Evolutionary conservation across 2,888 invertebrate genomes (phyloP), one percentile per base, ranked within the genome.

Genomic region (Caenorhabditis sinica): DNA sequence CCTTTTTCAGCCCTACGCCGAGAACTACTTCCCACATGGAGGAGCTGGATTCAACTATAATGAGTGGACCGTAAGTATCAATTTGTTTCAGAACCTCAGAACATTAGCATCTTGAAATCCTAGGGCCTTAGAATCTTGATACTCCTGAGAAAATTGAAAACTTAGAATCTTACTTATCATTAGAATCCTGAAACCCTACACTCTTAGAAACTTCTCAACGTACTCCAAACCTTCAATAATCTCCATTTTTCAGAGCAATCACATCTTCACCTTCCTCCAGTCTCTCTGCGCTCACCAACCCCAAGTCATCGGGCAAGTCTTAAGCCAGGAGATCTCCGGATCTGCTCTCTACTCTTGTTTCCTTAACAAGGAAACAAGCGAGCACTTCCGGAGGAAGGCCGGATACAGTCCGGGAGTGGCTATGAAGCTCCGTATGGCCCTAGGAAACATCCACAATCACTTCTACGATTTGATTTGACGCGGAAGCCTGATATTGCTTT

Each of bases 381-480:
- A 56, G 15, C 6, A 13, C 28, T 56, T 56, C 56, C 28, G 56
- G 1, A 25, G 56, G 28, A 56, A 1, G 25, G 20, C 28, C 15
- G 56, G 56, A 11, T 28, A 28, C 3, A 28, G 23, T 3, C 28
- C 1, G 23, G 56, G 56, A 11, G 4, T 30, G 1, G 17, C 45
- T 9, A 13, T 28, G 30, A 65, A 65, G 30, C 25, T 65, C 17
- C 65, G 65, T 4, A 65, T 65, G 65, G n/a, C 45, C 9, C 25
- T 65, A 0, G 65, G 65, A 43, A 28, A n/a, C 2, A n/a, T 65
- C n/a, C 65, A 65, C 20, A 65, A 65, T n/a, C 2, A 25, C 17
- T n/a, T 43, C 20, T 65, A 65, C 30, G 5, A 23, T 11, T 25
- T 63, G 3, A n/a, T 36, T 20, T 51, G 51, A 51, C 11, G 5